Percentiles rank a stretch among this genome's conserved stretches.
These are phyloP conservation scores for Pristis pectinata DNA, from an alignment of 2,797 vertebrate species.

Conservation along the genomic window DNA sequence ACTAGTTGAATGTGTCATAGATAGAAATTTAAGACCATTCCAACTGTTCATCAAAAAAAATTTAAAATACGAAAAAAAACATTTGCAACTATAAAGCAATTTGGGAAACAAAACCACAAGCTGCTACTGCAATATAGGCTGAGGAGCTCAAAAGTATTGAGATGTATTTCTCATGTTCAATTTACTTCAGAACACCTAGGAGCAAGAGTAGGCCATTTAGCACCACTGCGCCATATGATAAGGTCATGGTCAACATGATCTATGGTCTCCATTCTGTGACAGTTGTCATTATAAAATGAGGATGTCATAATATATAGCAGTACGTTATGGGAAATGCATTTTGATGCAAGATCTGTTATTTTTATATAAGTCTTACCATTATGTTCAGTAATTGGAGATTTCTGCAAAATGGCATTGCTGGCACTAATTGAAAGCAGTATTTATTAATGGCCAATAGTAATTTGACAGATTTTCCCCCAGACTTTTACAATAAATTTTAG, in stretches of 20 bases:
- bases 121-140: background rate
- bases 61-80: no score
- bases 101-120: background rate
- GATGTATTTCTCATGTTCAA: background rate
- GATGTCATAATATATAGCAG: background rate
- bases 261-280: no score
- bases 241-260: no score
- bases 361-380: background rate
- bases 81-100: background rate
- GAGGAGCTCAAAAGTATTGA: background rate
- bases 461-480: background rate
- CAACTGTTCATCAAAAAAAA: no score
- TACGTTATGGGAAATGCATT: background rate
- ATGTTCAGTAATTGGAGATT: background rate
- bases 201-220: no score
- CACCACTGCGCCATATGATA: no score
- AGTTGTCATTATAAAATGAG: background rate
- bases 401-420: background rate
- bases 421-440: background rate
- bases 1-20: background rate
- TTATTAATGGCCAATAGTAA: background rate
- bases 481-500: background rate
- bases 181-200: background rate
- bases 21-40: background rate
- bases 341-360: background rate